phyloP scores from a whole-genome alignment of 2,797 vertebrate genomes.

The Catamblyrhynchus diadema region DNA sequence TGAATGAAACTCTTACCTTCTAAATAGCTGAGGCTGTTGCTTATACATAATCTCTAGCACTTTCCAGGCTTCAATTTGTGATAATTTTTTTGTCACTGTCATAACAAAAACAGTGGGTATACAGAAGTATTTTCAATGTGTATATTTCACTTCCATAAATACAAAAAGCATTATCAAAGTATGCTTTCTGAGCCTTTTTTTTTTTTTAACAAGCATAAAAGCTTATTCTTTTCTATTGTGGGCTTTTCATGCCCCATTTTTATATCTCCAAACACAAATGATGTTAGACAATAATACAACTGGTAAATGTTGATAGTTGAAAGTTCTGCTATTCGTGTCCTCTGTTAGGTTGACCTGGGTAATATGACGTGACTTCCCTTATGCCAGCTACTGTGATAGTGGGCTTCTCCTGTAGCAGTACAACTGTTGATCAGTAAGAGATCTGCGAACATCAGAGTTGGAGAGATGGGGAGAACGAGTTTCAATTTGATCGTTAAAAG shows the following conservation, averaged over 20 bases:
- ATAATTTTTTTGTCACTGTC: not conserved
- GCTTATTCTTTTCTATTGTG: not conserved
- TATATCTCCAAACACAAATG: not conserved
- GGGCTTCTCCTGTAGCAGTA: not conserved
- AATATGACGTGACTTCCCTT: not conserved
- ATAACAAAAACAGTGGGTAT: not conserved
- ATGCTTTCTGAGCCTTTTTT: not conserved
- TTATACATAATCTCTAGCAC: not conserved
- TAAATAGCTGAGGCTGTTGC: not conserved
- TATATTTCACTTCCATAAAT: not conserved
- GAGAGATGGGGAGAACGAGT: not conserved
- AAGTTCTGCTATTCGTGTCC: not conserved
- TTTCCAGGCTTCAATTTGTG: not conserved
- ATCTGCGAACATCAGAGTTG: not conserved
- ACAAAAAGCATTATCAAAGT: not conserved
- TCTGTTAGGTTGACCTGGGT: not conserved
- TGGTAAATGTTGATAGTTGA: not conserved
- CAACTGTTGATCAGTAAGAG: not conserved
- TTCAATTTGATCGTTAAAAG: not conserved
- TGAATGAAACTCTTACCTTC: not conserved
- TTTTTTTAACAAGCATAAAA: not conserved
- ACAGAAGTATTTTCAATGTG: not conserved
- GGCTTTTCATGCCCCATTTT: not conserved
- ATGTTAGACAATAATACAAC: not conserved
- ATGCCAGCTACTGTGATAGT: not conserved